Evolutionary conservation across 2,113 vertebrate genomes (phyloP).

Genomic region (Ceyx margarethae): DNA sequence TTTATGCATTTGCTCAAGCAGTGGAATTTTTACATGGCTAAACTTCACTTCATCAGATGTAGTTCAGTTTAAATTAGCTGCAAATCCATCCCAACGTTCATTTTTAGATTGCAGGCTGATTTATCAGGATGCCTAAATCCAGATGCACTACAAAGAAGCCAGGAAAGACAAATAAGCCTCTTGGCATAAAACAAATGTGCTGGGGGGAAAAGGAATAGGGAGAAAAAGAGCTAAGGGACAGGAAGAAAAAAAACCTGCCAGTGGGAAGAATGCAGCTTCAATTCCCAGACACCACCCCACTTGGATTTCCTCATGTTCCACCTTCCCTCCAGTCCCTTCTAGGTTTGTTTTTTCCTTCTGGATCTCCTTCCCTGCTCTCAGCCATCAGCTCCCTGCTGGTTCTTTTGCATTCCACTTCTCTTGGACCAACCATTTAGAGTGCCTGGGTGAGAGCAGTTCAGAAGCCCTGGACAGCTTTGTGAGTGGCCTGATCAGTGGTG

Average conservation of each 20-base stretch:
- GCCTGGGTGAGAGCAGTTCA: neutral
- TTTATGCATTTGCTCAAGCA: slow-evolving; percentile 27
- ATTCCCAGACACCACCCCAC: neutral
- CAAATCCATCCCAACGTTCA: slow-evolving; percentile 2
- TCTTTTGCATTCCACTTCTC: neutral
- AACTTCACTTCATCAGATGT: slow-evolving; percentile 12
- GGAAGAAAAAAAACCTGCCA: neutral
- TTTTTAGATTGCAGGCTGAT: slow-evolving; percentile 37
- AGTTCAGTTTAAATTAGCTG: slow-evolving; percentile 37
- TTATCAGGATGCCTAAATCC: slow-evolving; percentile 35
- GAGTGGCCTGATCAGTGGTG: neutral
- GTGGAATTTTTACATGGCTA: slow-evolving; percentile 23
- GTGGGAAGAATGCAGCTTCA: slow-evolving; percentile 2
- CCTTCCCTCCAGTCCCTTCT: neutral
- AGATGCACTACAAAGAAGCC: slow-evolving; percentile 46
- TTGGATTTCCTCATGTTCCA: neutral
- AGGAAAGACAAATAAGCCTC: slow-evolving; percentile 41
- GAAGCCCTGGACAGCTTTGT: neutral
- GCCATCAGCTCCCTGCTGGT: neutral
- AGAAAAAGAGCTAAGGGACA: neutral
- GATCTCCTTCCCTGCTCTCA: neutral
- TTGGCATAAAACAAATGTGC: slow-evolving; percentile 27
- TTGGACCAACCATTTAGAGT: neutral
- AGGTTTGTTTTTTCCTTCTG: neutral
- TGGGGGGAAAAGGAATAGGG: neutral